These are phyloP conservation scores for Chauna torquata DNA, from an alignment of 2,113 vertebrate genomes.

Conservation along the genomic window DNA sequence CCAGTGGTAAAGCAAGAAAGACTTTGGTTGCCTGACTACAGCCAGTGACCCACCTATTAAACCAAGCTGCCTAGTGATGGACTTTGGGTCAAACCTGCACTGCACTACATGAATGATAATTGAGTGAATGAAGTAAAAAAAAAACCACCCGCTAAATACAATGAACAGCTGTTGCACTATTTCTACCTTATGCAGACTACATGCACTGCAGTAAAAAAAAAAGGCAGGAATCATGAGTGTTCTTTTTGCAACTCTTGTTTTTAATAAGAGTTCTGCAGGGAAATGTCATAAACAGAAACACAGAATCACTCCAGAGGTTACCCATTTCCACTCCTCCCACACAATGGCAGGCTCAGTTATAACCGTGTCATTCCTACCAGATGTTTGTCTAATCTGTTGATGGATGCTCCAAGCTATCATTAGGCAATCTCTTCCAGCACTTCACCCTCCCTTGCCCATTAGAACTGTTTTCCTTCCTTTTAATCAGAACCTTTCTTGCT, in stretches of 20 bases:
- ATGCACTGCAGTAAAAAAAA: not conserved
- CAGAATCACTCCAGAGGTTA: conserved; percentile 4
- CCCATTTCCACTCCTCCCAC: not conserved
- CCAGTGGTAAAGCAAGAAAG: not conserved
- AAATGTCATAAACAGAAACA: conserved; percentile 38
- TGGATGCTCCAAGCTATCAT: conserved; percentile 10
- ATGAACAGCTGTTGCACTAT: not conserved
- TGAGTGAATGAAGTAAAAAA: not conserved
- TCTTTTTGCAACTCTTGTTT: not conserved
- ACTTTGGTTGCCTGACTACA: not conserved
- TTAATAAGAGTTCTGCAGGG: not conserved
- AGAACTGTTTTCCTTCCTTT: not conserved
- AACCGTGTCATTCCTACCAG: conserved; percentile 39
- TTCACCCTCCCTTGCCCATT: not conserved
- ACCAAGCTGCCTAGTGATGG: not conserved
- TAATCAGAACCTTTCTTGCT: conserved; percentile 9
- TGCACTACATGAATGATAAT: not conserved
- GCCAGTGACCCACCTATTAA: not conserved
- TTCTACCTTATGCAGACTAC: not conserved
- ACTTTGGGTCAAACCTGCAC: not conserved
- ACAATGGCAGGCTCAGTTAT: not conserved
- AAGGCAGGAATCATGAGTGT: not conserved
- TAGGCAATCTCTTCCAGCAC: not conserved
- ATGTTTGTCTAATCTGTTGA: conserved; percentile 21
- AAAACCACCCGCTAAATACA: not conserved